Percentiles rank a stretch among this genome's conserved stretches.
Evolutionary conservation across 2,797 vertebrate genomes (phyloP).

Genomic region (Todus mexicanus): DNA sequence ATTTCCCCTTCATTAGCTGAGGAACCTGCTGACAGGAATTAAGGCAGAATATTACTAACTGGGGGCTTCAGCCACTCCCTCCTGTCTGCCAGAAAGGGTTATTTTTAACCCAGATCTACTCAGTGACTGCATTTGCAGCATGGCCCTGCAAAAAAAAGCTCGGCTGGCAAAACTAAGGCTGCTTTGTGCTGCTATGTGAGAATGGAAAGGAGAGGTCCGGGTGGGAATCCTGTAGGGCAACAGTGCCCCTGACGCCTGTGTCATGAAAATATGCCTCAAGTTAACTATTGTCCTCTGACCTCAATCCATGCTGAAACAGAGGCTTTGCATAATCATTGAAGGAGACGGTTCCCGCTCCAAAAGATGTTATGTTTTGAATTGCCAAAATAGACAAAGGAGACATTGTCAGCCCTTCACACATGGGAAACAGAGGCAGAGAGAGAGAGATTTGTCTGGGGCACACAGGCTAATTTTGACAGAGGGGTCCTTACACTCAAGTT

Average conservation of each 20-base stretch:
- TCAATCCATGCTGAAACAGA: background rate
- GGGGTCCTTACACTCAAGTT: background rate
- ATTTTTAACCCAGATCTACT: background rate
- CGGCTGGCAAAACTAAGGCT: background rate
- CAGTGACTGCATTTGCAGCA: background rate
- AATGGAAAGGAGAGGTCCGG: background rate
- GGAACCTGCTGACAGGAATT: constrained; percentile 12
- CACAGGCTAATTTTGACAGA: background rate
- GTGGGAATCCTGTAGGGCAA: background rate
- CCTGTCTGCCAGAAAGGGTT: background rate
- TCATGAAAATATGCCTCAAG: constrained; percentile 8
- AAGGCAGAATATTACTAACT: background rate
- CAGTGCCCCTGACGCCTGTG: background rate
- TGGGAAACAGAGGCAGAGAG: background rate
- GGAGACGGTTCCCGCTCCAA: background rate
- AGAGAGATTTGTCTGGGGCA: background rate
- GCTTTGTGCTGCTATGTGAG: background rate
- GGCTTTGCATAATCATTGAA: constrained; percentile 34
- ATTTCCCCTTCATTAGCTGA: constrained; percentile 28
- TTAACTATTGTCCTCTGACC: constrained; percentile 46
- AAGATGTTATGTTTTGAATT: constrained; percentile 23
- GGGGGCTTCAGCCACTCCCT: background rate
- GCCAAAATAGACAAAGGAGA: constrained; percentile 26
- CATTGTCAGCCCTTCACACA: constrained; percentile 24
- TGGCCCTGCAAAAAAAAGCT: background rate